Base-by-base conservation (phyloP, 2,888 invertebrate species). In the Ornithoptera priamus region DNA sequence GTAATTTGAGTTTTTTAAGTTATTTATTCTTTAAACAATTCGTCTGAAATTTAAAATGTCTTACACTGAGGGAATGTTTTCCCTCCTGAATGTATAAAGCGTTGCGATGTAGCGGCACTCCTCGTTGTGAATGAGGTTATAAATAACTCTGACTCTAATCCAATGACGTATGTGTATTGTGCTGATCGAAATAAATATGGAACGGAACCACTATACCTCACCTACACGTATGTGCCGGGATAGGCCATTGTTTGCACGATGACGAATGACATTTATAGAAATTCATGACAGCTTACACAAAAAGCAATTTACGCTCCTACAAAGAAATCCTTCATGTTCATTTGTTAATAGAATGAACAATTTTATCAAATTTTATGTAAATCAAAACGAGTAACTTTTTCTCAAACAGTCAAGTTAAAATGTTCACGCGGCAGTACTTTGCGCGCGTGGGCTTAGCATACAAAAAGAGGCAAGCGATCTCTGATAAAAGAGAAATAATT, bases 211-310 rank as follows among this genome's bases (percentile, higher is more conserved):
- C 24, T 65, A 62, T 39, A 62, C 59, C 8, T 68, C 64, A 66
- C 50, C 65, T 64, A 42, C 62, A 66, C 66, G 60, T 22, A 56
- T 50, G 59, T 20, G 36, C 53, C 67, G 61, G 67, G 68, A 36
- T 71, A 62, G 65, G 61, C 71, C 65, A 72, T 76, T 75, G 73
- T 75, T 69, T 71, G 62, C 68, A 50, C 63, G 56, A 72, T 75
- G 74, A 76, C 71, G 71, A 73, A 75, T 74, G 74, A 67, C 72
- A 69, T 74, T 71, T 66, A 60, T 56, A 50, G 56, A 65, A 59
- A 59, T 53, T 67, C 36, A 67, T 61, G 67, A 61, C 50, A 67
- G 61, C 36, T 22, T 56, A 67, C 67, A 67, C 57, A 67, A 46
- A 61, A 72, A 65, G 62, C 64, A 58, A 65, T 68, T 36, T 68